Conservation (phyloP, 1,140 invertebrate genomes). For the Drosophila bifasciata region DNA sequence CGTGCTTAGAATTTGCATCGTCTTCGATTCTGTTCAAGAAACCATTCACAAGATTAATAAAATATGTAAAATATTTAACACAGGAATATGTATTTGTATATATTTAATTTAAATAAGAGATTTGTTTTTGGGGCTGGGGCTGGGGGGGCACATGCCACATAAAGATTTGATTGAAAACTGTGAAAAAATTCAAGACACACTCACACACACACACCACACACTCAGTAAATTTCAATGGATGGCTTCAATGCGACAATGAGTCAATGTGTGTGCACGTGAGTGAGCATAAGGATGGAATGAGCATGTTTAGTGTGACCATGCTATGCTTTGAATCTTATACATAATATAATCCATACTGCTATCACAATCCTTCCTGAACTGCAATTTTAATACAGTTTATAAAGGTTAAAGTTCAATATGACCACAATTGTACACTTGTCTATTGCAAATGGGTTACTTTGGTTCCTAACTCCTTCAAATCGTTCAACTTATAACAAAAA, state of each 20-base stretch:
- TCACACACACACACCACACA: slow-evolving; percentile 41
- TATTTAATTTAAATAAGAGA: background rate
- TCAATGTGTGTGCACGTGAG: slow-evolving; percentile 26
- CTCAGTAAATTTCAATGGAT: slow-evolving; percentile 34
- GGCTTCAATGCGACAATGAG: slow-evolving; percentile 27
- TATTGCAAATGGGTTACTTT: too few species aligned
- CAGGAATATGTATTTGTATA: too few species aligned
- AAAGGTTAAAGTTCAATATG: too few species aligned
- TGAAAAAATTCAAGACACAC: slow-evolving; percentile 39
- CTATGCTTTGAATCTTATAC: too few species aligned
- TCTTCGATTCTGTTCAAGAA: slow-evolving; percentile 74
- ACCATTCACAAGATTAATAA: background rate
- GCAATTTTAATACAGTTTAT: too few species aligned
- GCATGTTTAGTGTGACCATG: background rate
- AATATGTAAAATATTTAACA: background rate
- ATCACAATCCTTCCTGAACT: too few species aligned
- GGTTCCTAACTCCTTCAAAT: too few species aligned
- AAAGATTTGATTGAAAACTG: slow-evolving; percentile 31
- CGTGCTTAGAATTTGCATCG: slow-evolving; percentile 83
- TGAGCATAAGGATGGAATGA: background rate
- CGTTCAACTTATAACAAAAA: too few species aligned
- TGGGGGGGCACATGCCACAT: slow-evolving; percentile 30
- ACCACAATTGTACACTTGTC: too few species aligned
- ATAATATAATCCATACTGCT: too few species aligned
- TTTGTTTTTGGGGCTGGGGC: background rate